phyloP scores from a whole-genome alignment of 92 coral and sea anemone species.

The Phenganax stokvisi region DNA sequence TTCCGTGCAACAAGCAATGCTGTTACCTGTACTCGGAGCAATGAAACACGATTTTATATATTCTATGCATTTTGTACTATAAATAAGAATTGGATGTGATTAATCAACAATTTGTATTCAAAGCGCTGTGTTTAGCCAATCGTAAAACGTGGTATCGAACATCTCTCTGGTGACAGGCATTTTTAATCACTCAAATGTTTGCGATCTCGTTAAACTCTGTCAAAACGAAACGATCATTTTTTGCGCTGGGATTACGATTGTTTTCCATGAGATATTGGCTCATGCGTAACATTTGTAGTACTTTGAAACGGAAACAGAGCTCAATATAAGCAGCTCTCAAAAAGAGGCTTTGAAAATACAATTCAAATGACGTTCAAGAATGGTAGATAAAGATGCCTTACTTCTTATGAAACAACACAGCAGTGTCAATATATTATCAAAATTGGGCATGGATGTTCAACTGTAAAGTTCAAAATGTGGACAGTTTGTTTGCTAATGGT shows the following conservation, averaged over 20 bases:
- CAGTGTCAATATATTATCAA: not conserved
- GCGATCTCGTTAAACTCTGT: not conserved
- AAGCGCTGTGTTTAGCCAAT: not conserved
- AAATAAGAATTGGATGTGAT: not conserved
- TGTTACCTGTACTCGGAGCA: not conserved
- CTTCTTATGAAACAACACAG: not conserved
- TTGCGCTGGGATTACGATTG: not conserved
- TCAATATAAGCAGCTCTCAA: not conserved
- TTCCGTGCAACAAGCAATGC: not conserved
- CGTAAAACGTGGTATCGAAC: not conserved
- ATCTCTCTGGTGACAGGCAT: conserved; percentile 14
- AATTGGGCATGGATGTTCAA: not conserved
- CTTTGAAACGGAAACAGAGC: not conserved
- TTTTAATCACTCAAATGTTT: conserved; percentile 10
- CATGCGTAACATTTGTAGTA: not conserved
- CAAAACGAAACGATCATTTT: not conserved
- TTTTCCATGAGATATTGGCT: not conserved
- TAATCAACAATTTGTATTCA: not conserved
- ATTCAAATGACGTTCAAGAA: conserved; percentile 14
- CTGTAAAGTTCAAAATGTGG: not conserved
- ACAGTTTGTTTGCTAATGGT: conserved; percentile 12
- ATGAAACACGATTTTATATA: not conserved
- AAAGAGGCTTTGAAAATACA: not conserved
- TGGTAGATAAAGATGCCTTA: not conserved
- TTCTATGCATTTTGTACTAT: not conserved